Percentiles rank a stretch among this genome's conserved stretches.
Conservation (phyloP, 2,797 vertebrate genomes). For the Chelidonichthys spinosus region DNA sequence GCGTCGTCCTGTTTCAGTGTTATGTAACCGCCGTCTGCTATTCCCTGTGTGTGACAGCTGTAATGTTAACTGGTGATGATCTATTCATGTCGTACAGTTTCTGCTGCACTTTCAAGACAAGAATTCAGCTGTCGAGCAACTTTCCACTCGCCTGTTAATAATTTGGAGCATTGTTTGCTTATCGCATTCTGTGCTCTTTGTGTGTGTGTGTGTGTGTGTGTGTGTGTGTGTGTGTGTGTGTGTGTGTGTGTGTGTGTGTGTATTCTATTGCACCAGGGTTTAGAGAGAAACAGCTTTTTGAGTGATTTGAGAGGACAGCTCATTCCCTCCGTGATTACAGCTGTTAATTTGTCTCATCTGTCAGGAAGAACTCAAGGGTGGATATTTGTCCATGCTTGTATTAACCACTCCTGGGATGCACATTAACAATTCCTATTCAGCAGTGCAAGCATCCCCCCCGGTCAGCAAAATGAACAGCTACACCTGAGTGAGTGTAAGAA, state of each 20-base stretch:
- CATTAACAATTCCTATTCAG: conserved; percentile 57
- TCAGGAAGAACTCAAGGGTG: conserved; percentile 62
- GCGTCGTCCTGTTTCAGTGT: not conserved
- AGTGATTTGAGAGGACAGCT: conserved; percentile 68
- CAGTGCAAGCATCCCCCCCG: conserved; percentile 21
- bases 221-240: not conserved
- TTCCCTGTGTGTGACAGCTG: not conserved
- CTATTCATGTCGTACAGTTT: conserved; percentile 7
- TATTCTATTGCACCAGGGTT: conserved; percentile 19
- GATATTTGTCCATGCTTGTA: conserved; percentile 61
- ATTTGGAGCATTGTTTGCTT: conserved; percentile 31
- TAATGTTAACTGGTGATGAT: conserved; percentile 7
- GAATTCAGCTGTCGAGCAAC: not conserved
- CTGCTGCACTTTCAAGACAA: not conserved
- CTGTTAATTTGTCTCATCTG: conserved; percentile 76
- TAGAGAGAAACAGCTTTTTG: conserved; percentile 31
- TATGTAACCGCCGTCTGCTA: not conserved
- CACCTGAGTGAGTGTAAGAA: conserved; percentile 28
- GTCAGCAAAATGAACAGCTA: conserved; percentile 47
- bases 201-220: not conserved
- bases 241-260: not conserved
- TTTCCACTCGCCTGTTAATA: conserved; percentile 18
- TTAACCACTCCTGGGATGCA: conserved; percentile 57
- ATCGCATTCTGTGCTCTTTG: not conserved
- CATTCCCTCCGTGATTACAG: conserved; percentile 70